Evolutionary conservation across 64 coral and sea anemone species (phyloP).

Genomic region (Pachyseris speciosa): DNA sequence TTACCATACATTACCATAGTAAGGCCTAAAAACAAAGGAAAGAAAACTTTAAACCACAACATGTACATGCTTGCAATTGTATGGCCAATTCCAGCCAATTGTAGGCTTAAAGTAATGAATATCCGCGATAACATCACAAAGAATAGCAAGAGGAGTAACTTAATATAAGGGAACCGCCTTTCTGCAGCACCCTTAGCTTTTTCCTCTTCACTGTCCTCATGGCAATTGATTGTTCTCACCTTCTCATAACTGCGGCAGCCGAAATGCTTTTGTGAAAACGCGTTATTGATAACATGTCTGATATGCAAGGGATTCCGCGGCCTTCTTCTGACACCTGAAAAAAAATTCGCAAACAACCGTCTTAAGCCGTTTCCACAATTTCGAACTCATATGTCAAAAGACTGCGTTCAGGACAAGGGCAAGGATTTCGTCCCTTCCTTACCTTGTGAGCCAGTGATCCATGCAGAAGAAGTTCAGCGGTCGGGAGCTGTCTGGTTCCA

Average conservation of each 20-base stretch:
- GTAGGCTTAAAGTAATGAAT: no score
- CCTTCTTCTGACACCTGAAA: slow-evolving; percentile 84
- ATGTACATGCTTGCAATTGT: no score
- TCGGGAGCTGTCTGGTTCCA: slow-evolving; percentile 91
- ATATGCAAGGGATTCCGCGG: slow-evolving; percentile 80
- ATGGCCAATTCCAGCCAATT: no score
- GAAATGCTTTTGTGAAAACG: slow-evolving; percentile 69
- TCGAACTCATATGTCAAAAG: background rate
- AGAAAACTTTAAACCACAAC: no score
- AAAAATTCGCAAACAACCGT: no score
- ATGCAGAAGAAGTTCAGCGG: slow-evolving; percentile 90
- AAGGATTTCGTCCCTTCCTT: background rate
- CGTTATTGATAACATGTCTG: slow-evolving; percentile 82
- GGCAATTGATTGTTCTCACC: slow-evolving; percentile 30
- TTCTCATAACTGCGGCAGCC: slow-evolving; percentile 58
- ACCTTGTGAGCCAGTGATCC: slow-evolving; percentile 87
- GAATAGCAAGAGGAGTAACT: background rate
- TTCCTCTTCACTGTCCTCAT: no score
- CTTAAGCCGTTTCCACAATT: no score
- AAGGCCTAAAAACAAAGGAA: no score
- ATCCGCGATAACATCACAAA: no score
- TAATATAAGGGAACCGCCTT: background rate
- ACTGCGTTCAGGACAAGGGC: background rate
- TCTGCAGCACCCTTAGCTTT: background rate
- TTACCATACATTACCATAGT: no score